Base-by-base conservation (phyloP, 2,113 vertebrate species). In the Aspiorhynchus laticeps region DNA sequence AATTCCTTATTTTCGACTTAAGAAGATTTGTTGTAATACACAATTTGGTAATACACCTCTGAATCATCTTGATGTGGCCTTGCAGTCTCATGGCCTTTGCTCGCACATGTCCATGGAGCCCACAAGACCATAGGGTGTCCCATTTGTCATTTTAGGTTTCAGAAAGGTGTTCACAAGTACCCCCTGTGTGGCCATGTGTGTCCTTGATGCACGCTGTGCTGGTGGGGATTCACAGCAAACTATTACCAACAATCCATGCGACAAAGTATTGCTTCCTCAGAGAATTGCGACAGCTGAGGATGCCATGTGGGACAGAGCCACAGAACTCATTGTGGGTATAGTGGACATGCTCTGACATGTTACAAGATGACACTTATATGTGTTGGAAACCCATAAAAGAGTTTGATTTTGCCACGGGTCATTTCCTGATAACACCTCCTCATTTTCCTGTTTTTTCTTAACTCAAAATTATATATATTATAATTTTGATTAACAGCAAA, bases 401-500 rank as follows among this genome's bases (percentile, higher is more conserved):
- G 8, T 77, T 77, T 48, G 75, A 78, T 21, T 78, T 9, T 76
- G 41, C 14, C 14, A 73, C 0, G 4, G 10, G 43, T 51, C 4
- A 56, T 78, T 78, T 78, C 17, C 28, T 78, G 48, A 56, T 26
- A 78, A 11, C n/a, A 28, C 26, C 76, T 51, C 41, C 48, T n/a
- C 43, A 12, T 53, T 53, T 53, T 26, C 43, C 43, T 88, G 86
- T 89, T 8, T 3, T 31, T 71, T 85, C 76, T 28, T 31, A 33
- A 28, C 21, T 71, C 31, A n/a, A n/a, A n/a, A n/a, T n/a, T n/a
- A n/a, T n/a, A n/a, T n/a, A n/a, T n/a, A n/a, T n/a, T n/a, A n/a
- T n/a, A n/a, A n/a, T n/a, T n/a, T n/a, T 87, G 84, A 93, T 90
- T 91, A 86, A 90, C 36, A 74, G 21, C 71, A n/a, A 41, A 74